Evolutionary conservation across 2,797 vertebrate species (phyloP).

Genomic region (Melanogrammus aeglefinus): DNA sequence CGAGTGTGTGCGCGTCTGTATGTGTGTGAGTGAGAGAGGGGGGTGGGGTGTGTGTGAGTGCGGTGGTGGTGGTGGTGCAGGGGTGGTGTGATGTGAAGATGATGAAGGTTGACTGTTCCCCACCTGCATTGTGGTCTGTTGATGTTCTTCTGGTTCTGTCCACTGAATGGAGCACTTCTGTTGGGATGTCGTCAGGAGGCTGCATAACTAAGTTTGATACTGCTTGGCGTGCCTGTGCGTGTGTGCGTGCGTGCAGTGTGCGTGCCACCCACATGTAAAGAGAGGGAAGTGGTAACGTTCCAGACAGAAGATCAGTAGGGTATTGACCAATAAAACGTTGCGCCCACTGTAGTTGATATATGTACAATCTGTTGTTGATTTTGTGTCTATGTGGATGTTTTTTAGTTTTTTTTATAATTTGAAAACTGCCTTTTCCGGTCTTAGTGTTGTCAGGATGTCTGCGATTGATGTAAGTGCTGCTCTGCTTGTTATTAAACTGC

Average conservation of each 20-base stretch:
- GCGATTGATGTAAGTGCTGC: conserved; percentile 47
- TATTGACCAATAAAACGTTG: background rate
- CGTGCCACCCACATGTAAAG: background rate
- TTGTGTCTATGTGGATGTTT: conserved; percentile 38
- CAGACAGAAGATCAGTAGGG: background rate
- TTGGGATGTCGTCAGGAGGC: conserved; percentile 20
- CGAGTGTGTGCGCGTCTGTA: background rate
- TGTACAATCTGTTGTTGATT: conserved; percentile 20
- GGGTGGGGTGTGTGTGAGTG: no score
- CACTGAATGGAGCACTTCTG: conserved; percentile 34
- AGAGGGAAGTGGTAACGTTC: background rate
- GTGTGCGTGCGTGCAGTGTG: background rate
- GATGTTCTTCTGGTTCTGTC: conserved; percentile 12
- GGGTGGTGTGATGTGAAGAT: conserved; percentile 3
- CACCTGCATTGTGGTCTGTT: conserved; percentile 24
- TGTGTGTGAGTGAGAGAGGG: background rate
- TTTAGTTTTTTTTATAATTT: conserved; percentile 43
- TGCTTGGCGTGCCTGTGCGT: background rate
- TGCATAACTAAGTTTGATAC: conserved; percentile 9
- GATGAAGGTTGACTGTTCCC: background rate
- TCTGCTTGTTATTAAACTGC: conserved; percentile 60
- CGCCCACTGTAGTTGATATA: conserved; percentile 31
- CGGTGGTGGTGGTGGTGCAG: no score
- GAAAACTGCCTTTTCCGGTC: conserved; percentile 27
- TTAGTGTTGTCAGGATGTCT: conserved; percentile 30